Evolutionary conservation across 2,797 vertebrate genomes (phyloP).

Genomic region (Xiphorhynchus erythropygius): DNA sequence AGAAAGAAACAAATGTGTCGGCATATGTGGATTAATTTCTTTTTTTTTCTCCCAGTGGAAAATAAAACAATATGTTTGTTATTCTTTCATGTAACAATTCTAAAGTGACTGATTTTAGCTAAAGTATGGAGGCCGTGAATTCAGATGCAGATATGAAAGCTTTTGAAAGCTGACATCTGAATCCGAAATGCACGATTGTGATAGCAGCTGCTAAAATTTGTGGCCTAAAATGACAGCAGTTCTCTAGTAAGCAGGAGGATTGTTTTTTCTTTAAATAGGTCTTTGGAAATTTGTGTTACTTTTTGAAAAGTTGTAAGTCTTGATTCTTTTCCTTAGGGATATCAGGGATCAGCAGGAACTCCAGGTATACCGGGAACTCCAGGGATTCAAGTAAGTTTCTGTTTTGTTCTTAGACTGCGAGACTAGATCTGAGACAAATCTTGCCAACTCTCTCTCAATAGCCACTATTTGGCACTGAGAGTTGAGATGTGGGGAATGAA

Average conservation of each 20-base stretch:
- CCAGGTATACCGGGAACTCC: slow-evolving; percentile 84
- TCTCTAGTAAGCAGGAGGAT: not conserved
- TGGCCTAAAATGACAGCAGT: not conserved
- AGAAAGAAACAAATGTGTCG: not conserved
- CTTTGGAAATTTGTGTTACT: not conserved
- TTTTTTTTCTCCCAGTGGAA: fast-evolving
- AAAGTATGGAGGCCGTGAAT: not conserved
- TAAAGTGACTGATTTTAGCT: not conserved
- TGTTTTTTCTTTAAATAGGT: not conserved
- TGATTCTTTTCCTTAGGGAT: slow-evolving; percentile 79
- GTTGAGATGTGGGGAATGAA: not conserved
- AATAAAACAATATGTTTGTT: not conserved
- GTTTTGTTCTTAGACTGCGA: not conserved
- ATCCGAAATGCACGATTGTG: not conserved
- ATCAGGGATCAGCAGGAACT: slow-evolving; percentile 84
- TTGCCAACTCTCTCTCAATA: not conserved
- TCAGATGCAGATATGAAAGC: not conserved
- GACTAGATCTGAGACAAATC: not conserved
- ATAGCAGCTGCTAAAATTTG: not conserved
- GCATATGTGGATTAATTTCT: not conserved
- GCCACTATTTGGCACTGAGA: not conserved
- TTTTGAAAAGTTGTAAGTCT: not conserved
- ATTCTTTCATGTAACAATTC: not conserved
- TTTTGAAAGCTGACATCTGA: not conserved
- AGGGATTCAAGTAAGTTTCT: slow-evolving; percentile 84